Conservation (phyloP, 2,113 vertebrate genomes). For the Actenoides hombroni region DNA sequence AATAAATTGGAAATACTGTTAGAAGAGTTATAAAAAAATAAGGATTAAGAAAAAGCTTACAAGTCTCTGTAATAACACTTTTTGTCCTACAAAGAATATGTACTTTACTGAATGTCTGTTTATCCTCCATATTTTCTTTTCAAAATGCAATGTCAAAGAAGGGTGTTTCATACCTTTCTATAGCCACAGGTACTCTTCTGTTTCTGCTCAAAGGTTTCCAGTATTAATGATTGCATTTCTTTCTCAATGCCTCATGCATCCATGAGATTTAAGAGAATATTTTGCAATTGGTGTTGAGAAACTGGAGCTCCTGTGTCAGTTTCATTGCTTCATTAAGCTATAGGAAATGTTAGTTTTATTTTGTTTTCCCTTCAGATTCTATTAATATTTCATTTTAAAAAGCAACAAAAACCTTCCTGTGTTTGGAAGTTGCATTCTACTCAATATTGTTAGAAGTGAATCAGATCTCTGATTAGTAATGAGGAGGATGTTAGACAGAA, state of each 20-base stretch:
- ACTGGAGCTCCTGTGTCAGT: not conserved
- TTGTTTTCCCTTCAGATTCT: not conserved
- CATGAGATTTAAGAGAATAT: not conserved
- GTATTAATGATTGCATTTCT: not conserved
- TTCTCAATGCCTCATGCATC: not conserved
- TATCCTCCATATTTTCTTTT: not conserved
- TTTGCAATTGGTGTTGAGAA: not conserved
- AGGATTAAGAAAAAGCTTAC: not conserved
- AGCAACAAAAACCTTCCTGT: not conserved
- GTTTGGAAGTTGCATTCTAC: not conserved
- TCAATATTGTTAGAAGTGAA: not conserved
- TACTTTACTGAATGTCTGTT: not conserved
- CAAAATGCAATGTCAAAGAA: not conserved
- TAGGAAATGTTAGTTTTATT: not conserved
- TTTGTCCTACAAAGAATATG: not conserved
- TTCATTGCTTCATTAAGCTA: not conserved
- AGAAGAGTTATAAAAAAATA: not conserved
- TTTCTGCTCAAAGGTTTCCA: not conserved
- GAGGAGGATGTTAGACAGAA: not conserved
- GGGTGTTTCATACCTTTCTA: not conserved
- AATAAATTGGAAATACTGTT: not conserved
- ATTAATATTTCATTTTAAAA: not conserved
- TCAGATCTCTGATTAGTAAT: not conserved
- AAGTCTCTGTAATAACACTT: not conserved
- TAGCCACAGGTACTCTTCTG: not conserved